These are phyloP conservation scores for Parus major DNA, from an alignment of 2,113 vertebrate species.

Conservation along the genomic window DNA sequence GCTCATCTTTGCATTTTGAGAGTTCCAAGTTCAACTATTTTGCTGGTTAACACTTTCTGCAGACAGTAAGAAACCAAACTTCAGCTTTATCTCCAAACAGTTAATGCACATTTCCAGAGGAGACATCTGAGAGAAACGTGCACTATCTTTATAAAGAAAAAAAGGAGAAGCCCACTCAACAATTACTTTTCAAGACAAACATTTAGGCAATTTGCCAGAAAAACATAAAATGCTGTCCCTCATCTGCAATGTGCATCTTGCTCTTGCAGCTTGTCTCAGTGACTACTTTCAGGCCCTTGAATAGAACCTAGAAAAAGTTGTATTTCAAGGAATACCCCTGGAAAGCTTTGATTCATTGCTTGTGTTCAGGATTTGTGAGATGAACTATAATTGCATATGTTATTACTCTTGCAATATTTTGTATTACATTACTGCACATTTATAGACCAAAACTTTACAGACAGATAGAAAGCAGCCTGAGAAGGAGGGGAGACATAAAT, in stretches of 20 bases:
- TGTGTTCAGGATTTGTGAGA: slow-evolving; percentile 33
- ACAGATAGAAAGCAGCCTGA: slow-evolving; percentile 52
- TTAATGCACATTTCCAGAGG: neutral
- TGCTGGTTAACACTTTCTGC: neutral
- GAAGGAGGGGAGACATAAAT: slow-evolving; percentile 37
- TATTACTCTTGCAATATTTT: slow-evolving; percentile 55
- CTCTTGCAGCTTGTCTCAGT: neutral
- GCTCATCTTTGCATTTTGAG: neutral
- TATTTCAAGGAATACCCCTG: slow-evolving; percentile 9
- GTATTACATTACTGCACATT: slow-evolving; percentile 38
- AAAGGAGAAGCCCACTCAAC: slow-evolving; percentile 21
- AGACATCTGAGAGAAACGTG: neutral
- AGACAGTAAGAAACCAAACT: neutral
- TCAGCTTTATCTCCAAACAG: neutral
- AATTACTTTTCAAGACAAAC: slow-evolving; percentile 61
- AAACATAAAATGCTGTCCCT: neutral
- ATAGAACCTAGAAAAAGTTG: neutral
- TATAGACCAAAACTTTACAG: slow-evolving; percentile 56
- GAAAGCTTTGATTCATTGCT: slow-evolving; percentile 57
- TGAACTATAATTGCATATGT: slow-evolving; percentile 42
- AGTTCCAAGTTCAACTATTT: neutral
- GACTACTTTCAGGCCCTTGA: neutral
- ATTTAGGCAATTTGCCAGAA: slow-evolving; percentile 42
- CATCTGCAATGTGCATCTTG: slow-evolving; percentile 15
- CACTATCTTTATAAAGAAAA: neutral